A percentile compares a stretch with the other conserved stretches of the same genome.
Conservation (phyloP, 2,113 vertebrate genomes). For the Natator depressus region DNA sequence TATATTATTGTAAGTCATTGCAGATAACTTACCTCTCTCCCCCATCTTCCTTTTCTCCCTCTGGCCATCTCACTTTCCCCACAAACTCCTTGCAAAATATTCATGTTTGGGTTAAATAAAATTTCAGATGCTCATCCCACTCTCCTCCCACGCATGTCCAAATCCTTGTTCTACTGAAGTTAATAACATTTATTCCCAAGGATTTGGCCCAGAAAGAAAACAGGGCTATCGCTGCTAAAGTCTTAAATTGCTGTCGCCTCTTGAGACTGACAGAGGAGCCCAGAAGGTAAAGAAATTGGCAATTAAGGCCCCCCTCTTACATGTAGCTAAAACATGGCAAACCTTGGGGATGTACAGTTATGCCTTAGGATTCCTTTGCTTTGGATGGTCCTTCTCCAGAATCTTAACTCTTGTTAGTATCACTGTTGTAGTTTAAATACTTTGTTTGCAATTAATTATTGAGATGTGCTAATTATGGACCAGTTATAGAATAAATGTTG, state of each 20-base stretch:
- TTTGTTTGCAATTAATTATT: neutral
- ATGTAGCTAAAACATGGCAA: neutral
- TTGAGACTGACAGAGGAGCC: neutral
- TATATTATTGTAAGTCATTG: neutral
- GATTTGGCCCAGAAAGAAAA: neutral
- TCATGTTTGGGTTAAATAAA: neutral
- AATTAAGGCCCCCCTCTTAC: neutral
- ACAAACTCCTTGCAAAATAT: neutral
- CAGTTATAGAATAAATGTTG: neutral
- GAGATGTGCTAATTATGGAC: neutral
- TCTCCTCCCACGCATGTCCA: neutral
- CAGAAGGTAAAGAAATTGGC: neutral
- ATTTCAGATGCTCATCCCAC: neutral
- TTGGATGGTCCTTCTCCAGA: neutral
- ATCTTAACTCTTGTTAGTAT: neutral
- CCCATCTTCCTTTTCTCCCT: neutral
- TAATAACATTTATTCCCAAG: neutral
- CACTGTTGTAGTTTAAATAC: neutral
- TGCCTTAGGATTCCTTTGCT: neutral
- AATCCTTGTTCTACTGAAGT: neutral
- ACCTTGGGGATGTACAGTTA: neutral
- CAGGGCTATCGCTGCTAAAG: neutral
- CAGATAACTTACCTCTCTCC: neutral
- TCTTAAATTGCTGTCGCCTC: neutral
- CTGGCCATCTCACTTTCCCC: neutral